A percentile compares a stretch with the other conserved stretches of the same genome.
Conservation (phyloP, 1,140 invertebrate species). For the Sarcophaga bullata region DNA sequence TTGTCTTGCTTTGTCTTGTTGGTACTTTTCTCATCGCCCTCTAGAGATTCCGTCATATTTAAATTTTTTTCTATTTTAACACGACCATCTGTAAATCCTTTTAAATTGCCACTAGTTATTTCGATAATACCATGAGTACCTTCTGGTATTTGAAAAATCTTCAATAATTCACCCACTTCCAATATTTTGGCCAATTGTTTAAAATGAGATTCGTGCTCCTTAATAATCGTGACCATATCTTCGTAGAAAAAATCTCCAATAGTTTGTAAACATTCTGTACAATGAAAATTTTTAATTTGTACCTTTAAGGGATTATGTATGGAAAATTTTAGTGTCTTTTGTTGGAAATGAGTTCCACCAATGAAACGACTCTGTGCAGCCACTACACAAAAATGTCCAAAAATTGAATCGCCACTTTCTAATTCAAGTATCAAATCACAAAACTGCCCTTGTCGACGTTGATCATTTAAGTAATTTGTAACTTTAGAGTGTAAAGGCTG, state of each 20-base stretch:
- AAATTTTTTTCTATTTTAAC: background rate
- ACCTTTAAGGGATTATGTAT: slow-evolving; percentile 62
- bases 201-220: slow-evolving; percentile 60
- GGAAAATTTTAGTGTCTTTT: slow-evolving; percentile 58
- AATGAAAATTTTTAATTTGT: slow-evolving; percentile 57
- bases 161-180: slow-evolving; percentile 57
- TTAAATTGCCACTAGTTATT: background rate
- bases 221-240: slow-evolving; percentile 59
- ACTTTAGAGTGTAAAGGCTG: slow-evolving; percentile 62
- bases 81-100: background rate
- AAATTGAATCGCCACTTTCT: slow-evolving; percentile 50
- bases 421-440: slow-evolving; percentile 59
- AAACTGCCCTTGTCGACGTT: slow-evolving; percentile 57
- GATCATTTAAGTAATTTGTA: slow-evolving; percentile 61
- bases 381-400: slow-evolving; percentile 60
- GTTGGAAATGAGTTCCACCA: slow-evolving; percentile 50
- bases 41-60: background rate
- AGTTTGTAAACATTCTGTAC: slow-evolving; percentile 56
- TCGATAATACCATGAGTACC: slow-evolving; percentile 14
- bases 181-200: slow-evolving; percentile 57
- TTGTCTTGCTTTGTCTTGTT: slow-evolving; percentile 46
- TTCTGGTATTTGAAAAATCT: slow-evolving; percentile 53
- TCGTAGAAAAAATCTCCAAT: slow-evolving; percentile 63
- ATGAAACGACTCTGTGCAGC: slow-evolving; percentile 60
- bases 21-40: background rate